Percentiles rank a stretch among this genome's conserved stretches.
Evolutionary conservation across 2,113 vertebrate species (phyloP).

Genomic region (Eulemur macaco): DNA sequence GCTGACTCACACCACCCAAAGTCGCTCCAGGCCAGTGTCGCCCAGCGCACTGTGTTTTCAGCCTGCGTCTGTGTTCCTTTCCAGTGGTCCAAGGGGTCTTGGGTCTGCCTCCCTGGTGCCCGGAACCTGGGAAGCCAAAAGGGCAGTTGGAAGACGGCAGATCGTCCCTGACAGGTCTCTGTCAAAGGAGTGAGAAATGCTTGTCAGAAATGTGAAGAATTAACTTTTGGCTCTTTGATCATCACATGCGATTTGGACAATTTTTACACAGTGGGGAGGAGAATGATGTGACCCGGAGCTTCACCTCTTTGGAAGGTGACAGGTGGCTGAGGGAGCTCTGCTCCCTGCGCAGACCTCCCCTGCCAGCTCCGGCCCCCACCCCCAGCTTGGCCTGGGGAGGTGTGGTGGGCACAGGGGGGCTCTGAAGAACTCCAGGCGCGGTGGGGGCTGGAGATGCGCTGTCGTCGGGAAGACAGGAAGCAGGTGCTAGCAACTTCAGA

Average conservation of each 20-base stretch:
- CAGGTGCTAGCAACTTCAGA: not conserved
- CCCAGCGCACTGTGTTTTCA: not conserved
- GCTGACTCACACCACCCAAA: not conserved
- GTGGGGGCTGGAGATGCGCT: not conserved
- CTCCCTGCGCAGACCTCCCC: not conserved
- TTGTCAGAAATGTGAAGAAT: not conserved
- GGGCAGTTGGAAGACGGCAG: no score
- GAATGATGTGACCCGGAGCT: no score
- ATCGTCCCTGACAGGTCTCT: not conserved
- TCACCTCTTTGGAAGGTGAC: not conserved
- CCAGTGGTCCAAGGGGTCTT: not conserved
- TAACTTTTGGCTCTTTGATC: not conserved
- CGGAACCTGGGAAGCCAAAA: not conserved
- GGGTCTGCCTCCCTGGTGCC: not conserved
- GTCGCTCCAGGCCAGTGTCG: not conserved
- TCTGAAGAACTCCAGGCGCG: not conserved
- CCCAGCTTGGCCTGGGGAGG: not conserved
- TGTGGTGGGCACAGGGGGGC: not conserved
- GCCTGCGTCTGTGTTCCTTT: not conserved
- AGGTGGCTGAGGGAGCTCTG: not conserved
- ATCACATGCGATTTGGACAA: not conserved
- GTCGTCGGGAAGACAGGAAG: not conserved
- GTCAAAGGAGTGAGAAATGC: not conserved
- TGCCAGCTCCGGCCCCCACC: accelerated
- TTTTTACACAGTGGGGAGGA: not conserved